These are phyloP conservation scores for Tachyglossus aculeatus DNA, from an alignment of 2,797 vertebrate genomes.

Conservation along the genomic window DNA sequence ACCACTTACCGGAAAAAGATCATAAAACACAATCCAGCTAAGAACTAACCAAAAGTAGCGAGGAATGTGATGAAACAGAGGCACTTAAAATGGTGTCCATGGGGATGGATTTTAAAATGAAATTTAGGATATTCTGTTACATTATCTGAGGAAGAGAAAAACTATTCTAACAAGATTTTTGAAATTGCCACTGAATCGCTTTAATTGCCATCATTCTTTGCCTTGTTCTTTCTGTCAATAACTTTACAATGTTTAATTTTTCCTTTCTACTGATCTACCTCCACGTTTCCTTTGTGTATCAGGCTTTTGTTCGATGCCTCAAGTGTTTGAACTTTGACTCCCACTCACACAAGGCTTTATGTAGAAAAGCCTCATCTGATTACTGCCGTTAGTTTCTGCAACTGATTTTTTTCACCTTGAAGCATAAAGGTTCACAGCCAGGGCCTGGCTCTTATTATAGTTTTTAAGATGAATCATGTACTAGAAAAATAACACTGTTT, in stretches of 20 bases:
- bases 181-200: conserved; percentile 20
- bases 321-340: conserved; percentile 79
- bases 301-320: conserved; percentile 59
- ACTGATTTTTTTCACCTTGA: conserved; percentile 77
- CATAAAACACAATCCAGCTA: conserved; percentile 26
- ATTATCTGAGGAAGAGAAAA: conserved; percentile 33
- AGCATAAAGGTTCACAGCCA: conserved; percentile 77
- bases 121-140: conserved; percentile 49
- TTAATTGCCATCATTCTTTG: conserved; percentile 31
- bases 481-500: conserved; percentile 75
- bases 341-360: conserved; percentile 75
- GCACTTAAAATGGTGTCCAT: conserved; percentile 56
- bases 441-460: conserved; percentile 76
- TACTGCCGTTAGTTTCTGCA: conserved; percentile 76
- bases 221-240: conserved; percentile 45
- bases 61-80: conserved; percentile 45
- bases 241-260: conserved; percentile 62
- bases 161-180: conserved; percentile 55
- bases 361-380: conserved; percentile 82
- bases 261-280: conserved; percentile 47
- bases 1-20: too few species aligned
- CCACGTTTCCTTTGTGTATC: conserved; percentile 68
- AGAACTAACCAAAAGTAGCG: too few species aligned
- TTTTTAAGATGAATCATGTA: conserved; percentile 73
- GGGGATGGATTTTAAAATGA: conserved; percentile 38